phyloP scores from a whole-genome alignment of 2,888 invertebrate genomes.

The Oscheius sp. region DNA sequence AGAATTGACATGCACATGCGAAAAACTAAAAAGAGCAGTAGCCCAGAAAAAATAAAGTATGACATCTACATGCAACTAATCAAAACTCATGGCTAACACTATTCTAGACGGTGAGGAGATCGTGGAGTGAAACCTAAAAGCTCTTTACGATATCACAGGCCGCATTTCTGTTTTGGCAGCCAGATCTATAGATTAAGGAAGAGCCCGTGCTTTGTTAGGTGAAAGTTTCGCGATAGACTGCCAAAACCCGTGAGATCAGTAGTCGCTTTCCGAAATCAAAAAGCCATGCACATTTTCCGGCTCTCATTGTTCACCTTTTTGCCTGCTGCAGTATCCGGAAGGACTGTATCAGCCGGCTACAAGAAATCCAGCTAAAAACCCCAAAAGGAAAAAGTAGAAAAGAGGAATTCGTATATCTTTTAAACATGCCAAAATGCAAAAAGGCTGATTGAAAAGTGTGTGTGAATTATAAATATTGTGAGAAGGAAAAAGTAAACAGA shows the following conservation, averaged over 20 bases:
- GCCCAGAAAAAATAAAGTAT: neutral
- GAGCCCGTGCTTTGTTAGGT: no score
- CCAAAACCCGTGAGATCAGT: neutral
- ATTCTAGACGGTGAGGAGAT: constrained; percentile 57
- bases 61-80: constrained; percentile 28
- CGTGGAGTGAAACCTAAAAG: constrained; percentile 57
- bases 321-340: constrained; percentile 32
- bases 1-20: neutral
- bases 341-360: constrained; percentile 25
- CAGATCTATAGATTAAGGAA: neutral
- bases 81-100: constrained; percentile 52
- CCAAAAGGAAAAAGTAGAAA: constrained; percentile 4
- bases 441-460: neutral
- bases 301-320: constrained; percentile 25
- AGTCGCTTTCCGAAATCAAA: constrained; percentile 9
- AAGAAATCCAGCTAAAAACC: constrained; percentile 18
- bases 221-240: neutral
- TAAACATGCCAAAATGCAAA: constrained; percentile 27
- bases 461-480: neutral
- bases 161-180: neutral
- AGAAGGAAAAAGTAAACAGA: constrained; percentile 22
- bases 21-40: neutral
- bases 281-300: constrained; percentile 7
- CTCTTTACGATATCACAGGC: neutral
- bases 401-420: constrained; percentile 3